Base-by-base conservation (phyloP, 2,888 invertebrate species). In the Drosophila mulleri region DNA sequence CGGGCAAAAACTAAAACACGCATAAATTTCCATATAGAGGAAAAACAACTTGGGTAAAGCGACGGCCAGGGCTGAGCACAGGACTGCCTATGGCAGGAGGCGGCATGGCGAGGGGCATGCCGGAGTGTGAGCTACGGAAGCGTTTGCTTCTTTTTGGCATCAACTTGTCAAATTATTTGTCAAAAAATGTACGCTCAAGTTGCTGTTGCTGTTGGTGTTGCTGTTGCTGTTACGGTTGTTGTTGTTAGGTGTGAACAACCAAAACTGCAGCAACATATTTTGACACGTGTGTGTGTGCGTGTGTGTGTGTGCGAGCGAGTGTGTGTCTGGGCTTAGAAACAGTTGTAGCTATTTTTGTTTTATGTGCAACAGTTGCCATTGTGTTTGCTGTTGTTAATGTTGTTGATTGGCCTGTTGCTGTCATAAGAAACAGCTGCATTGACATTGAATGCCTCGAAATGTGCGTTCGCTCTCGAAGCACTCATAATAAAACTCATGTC, bases 371-470 rank as follows among this genome's bases (percentile, higher is more conserved):
- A 75, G 72, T 78, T 76, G 62, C 41, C 37, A 45, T 39, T 63
- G 78, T 59, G 64, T 44, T 54, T 74, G 45, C 23, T 23, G 45
- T 3, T 45, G 45, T 45, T 45, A 45, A 45, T 45, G 53, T 59
- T 66, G 71, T 69, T 60, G 75, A 66, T 76, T 71, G 71, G 72
- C 68, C 63, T 80, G 77, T 70, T 82, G 32, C 67, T 80, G 75
- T 80, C 72, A 64, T 70, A 50, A 65, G 26, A 61, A 84, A 82
- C 85, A 85, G 85, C 85, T 89, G 85, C 85, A 82, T 76, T 85
- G 85, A 88, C 85, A 85, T 89, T 89, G 85, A 89, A 80, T 73
- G 48, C 52, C 48, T 44, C 53, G 37, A 32, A 53, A 20, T 23
- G 44, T 23, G 37, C 39, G 59, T 1, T 32, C 32, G 32, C 44